Conservation (phyloP, 1,140 invertebrate genomes). For the Amyelois transitella region DNA sequence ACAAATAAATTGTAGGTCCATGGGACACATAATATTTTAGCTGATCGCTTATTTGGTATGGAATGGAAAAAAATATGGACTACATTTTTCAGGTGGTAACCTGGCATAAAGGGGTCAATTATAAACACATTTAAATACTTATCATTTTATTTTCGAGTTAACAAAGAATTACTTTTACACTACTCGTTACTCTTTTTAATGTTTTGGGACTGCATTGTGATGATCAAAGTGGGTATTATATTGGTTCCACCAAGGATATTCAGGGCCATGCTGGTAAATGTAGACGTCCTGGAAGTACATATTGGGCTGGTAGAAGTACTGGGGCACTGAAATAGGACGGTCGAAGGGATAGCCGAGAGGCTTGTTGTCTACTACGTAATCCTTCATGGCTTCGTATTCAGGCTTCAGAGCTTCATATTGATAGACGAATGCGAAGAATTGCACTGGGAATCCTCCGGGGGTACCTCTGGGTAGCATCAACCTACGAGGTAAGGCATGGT, state of each 20-base stretch:
- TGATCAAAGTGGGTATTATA: neutral
- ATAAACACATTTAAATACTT: too few relatives aligned
- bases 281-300: slow-evolving; percentile 79
- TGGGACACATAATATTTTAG: too few relatives aligned
- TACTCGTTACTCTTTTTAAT: neutral
- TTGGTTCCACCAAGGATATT: slow-evolving; percentile 28
- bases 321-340: slow-evolving; percentile 61
- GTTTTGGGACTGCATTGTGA: neutral
- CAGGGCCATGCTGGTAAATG: slow-evolving; percentile 77
- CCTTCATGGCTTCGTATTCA: slow-evolving; percentile 27
- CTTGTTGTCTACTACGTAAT: slow-evolving; percentile 59
- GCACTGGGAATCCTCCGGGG: slow-evolving; percentile 77
- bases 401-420: slow-evolving; percentile 51
- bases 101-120: too few relatives aligned
- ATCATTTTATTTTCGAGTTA: too few relatives aligned
- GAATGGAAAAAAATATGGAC: too few relatives aligned
- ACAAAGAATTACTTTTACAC: too few relatives aligned
- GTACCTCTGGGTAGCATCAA: slow-evolving; percentile 81
- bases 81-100: too few relatives aligned
- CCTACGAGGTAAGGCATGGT: slow-evolving; percentile 77
- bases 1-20: too few relatives aligned
- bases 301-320: slow-evolving; percentile 78
- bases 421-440: slow-evolving; percentile 80
- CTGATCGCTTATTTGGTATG: too few relatives aligned
- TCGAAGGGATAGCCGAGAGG: slow-evolving; percentile 82